Base-by-base conservation (phyloP, 2,888 invertebrate species). In the Amphipyra berbera region DNA sequence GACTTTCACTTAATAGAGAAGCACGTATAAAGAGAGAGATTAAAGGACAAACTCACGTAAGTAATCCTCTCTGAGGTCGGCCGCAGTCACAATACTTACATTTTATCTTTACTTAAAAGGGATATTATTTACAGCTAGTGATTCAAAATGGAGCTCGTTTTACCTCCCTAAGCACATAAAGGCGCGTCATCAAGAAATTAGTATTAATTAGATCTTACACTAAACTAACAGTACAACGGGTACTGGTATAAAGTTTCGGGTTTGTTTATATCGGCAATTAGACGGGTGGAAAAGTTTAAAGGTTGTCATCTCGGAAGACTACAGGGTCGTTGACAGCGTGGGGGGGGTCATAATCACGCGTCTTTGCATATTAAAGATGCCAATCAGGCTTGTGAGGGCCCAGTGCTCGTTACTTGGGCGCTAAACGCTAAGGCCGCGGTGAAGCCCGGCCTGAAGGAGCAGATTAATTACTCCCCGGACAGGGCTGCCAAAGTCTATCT, bases 301-400 rank as follows among this genome's bases (percentile, higher is more conserved):
- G 50, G 38, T 58, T 61, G 50, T 63, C 59, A 54, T 67, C 49
- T 71, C 12, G 8, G 27, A 53, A 57, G 45, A 41, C 33, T 35
- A 35, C 33, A 3, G 41, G 44, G 40, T 49, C 42, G 13, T 2
- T 33, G 21, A 21, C 21, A 13, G 13, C 37, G 8, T 3, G 37
- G 13, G 38, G 30, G 0, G 57, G 41, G 49, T 52, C 60, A 47
- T 50, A 68, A 70, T 61, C 63, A 70, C 68, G 75, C 68, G 57
- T 71, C 71, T 88, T 87, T 89, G 88, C 88, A 90, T 90, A 86
- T 88, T 84, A 88, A 88, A 87, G 78, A 83, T 84, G 87, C 86
- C 83, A 90, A 91, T 91, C 87, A 88, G 73, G 75, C 74, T 83
- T 58, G 63, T 67, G 75, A 82, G 76, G 81, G 71, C 77, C 78